Base-by-base conservation (phyloP, 1,140 invertebrate genomes). In the Oryctes rhinoceros region DNA sequence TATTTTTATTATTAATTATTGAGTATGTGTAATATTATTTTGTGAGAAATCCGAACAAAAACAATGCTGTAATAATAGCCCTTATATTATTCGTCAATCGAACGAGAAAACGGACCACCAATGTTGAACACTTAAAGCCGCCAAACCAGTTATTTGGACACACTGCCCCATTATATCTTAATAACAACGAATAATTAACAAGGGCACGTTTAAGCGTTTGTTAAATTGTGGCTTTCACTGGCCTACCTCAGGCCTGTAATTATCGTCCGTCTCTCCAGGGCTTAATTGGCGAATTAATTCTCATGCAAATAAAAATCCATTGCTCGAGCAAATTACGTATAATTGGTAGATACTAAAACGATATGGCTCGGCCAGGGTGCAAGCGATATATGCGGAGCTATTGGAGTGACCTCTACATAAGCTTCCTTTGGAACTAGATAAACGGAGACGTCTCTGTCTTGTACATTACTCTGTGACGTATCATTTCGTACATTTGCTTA, bases 191-290 rank as follows among this genome's bases (percentile, higher is more conserved):
- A 37, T 35, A 35, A 71, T 71, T 71, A 71, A 71, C 24, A 71
- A 71, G 65, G 35, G 24, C 65, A 71, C 5, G 37, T 71, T 71
- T 71, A 71, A 71, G 1, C 65, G 65, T 9, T 71, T 71, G 65
- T 37, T 71, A 35, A 35, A 37, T 35, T 71, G 24, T 9, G 6
- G 24, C 35, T 35, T 24, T 71, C 20, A 3, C 5, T 71, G 35
- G 4, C 20, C 24, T 30, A 20, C 18, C 35, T 71, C 11, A 30
- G 18, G 24, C 24, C 65, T 13, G 10, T 71, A 71, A 71, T 71
- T 24, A 24, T 37, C 35, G 4, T 71, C 24, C 15, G 53, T 18
- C 15, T 59, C n/a, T 59, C 53, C 53, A 71, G 5, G 7, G 24
- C 10, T 71, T 71, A 71, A 71, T 71, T 30, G 24, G 18, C 1